Base-by-base conservation (phyloP, 2,888 invertebrate genomes). In the Physocephala rufipes region DNA sequence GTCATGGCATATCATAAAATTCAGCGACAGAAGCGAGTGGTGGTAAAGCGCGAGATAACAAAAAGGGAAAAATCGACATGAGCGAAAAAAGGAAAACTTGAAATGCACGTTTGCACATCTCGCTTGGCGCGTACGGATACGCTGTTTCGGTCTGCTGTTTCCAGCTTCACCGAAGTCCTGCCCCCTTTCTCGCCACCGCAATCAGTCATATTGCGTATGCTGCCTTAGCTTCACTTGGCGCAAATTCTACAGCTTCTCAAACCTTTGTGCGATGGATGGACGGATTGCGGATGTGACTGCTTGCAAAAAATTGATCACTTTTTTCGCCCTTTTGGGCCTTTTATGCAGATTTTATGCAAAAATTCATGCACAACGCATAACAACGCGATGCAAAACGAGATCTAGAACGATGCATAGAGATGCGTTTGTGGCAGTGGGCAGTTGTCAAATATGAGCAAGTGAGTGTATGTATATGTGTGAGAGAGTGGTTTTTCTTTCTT, bases 171-270 rank as follows among this genome's bases (percentile, higher is more conserved):
- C 49, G 24, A 58, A 47, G 28, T 30, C 43, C 16, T 49, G 51
- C 45, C 49, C 26, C 24, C 26, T 9, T 2, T n/a, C 13, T 9
- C 36, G 36, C 36, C 36, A 36, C 4, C 36, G 9, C 36, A 4
- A 36, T 36, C 36, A 36, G 36, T 36, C 36, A 36, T 69, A 71
- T 64, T 67, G 71, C 79, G 77, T 79, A 79, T 78, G 76, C 79
- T 76, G 78, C 78, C 74, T 79, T 79, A 80, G 77, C 72, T 73
- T 65, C 66, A 69, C 64, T 70, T 67, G 65, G 30, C 55, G 59
- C 58, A 55, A 69, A n/a, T 26, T 19, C 53, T 53, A 45, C 58
- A 59, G 43, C 59, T 58, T 67, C 67, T 67, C 67, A 67, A 67
- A 67, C 67, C 67, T 59, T 58, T 47, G 26, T 36, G 36, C 36